Conservation (phyloP, 1,140 invertebrate species). For the Papilio helenus region DNA sequence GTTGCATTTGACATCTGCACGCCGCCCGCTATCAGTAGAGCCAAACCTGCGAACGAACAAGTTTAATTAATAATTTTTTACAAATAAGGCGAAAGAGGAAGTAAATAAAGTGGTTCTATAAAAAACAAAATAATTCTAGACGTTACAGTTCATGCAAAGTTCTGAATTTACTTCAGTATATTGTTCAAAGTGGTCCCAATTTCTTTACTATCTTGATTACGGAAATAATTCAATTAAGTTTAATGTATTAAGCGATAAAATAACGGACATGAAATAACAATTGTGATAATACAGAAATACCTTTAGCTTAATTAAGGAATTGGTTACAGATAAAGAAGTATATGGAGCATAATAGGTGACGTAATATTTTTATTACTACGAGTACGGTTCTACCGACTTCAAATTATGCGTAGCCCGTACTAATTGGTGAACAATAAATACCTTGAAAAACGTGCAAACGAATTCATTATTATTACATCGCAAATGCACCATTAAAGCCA, state of each 20-base stretch:
- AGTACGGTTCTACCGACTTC: not conserved
- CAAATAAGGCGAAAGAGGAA: not conserved
- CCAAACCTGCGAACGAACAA: slow-evolving; percentile 63
- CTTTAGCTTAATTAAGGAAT: not conserved
- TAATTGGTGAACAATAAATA: slow-evolving; percentile 9
- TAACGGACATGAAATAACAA: not conserved
- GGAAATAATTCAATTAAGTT: not conserved
- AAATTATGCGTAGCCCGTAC: slow-evolving; percentile 1
- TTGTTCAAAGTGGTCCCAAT: not conserved
- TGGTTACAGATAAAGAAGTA: slow-evolving; percentile 9
- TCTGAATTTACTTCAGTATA: not conserved
- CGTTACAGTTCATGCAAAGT: not conserved
- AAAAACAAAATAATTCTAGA: too few species aligned
- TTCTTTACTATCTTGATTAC: not conserved
- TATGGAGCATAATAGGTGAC: not conserved
- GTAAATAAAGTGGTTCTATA: not conserved
- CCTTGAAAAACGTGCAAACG: not conserved
- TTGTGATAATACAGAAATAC: not conserved
- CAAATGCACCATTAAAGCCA: not conserved
- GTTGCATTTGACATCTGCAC: slow-evolving; percentile 66
- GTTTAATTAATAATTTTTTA: slow-evolving; percentile 21
- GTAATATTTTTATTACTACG: not conserved
- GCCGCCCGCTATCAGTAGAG: slow-evolving; percentile 71
- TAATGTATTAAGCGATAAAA: slow-evolving; percentile 4
- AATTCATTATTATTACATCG: not conserved